Percentiles rank a stretch among this genome's conserved stretches.
Conservation (phyloP, 2,888 invertebrate genomes). For the Meganola albula region DNA sequence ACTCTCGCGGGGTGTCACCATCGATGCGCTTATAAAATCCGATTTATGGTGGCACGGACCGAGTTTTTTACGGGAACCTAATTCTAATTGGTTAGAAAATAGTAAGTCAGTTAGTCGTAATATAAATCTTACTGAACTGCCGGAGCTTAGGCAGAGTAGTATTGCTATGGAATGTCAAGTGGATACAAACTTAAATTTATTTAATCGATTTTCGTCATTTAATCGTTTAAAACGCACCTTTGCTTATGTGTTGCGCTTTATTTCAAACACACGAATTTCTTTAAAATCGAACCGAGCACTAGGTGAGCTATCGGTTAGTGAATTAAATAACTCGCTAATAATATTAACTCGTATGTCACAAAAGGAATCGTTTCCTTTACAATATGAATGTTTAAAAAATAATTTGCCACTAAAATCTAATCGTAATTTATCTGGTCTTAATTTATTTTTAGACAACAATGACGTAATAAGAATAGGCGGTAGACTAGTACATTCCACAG, state of each 20-base stretch:
- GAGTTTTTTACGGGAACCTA: too few relatives aligned
- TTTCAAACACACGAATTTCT: background rate
- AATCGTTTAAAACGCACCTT: background rate
- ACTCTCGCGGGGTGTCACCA: background rate
- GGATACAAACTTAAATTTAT: background rate
- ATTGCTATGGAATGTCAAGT: background rate
- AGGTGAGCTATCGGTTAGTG: background rate
- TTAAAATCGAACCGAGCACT: background rate
- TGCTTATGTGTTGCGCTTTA: background rate
- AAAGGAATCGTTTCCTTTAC: background rate
- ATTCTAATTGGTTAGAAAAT: too few relatives aligned
- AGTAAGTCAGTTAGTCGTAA: too few relatives aligned
- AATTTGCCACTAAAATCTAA: background rate
- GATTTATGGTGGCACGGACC: background rate
- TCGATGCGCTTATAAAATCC: background rate
- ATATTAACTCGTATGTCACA: conserved; percentile 3
- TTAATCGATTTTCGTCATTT: background rate
- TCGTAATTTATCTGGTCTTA: conserved; percentile 5
- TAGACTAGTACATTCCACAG: conserved; percentile 1
- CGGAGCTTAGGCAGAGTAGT: background rate
- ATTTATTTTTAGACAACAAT: conserved; percentile 1
- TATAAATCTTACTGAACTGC: too few relatives aligned
- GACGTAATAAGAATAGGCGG: conserved; percentile 4
- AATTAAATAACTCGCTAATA: conserved; percentile 1
- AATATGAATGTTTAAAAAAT: background rate